Evolutionary conservation across 2,888 invertebrate genomes (phyloP), one percentile per base, ranked within the genome.

Genomic region (Nemoura dubitans): DNA sequence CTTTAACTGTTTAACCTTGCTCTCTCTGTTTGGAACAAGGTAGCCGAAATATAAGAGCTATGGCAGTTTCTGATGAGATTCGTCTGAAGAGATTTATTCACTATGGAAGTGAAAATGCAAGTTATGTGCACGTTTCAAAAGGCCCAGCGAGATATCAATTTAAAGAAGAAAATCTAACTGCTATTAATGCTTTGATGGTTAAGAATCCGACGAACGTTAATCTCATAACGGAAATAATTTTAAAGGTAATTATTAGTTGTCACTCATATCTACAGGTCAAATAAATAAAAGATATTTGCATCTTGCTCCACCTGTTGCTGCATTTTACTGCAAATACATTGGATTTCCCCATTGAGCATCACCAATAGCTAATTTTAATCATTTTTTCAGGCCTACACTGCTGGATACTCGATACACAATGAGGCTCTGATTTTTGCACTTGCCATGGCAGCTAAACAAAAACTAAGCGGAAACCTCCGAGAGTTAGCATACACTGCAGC

Each of bases 381-480:
- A 27, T 78, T 81, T 87, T 88, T 90, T 90, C 89, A 94, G 93
- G 92, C 92, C 85, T 92, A 92, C 88, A 91, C 92, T 89, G 92
- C 92, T 89, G 92, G 92, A 3, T 92, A 92, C 90, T 92, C 92
- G 88, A 93, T 93, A 25, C 91, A 93, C 88, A 93, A 92, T 88
- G 94, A 94, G 87, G 93, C 94, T 16, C 91, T 94, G n/a, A 92
- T 95, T 82, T 95, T 94, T 91, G 94, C 94, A 21, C 90, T 95
- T 83, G 94, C 94, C 0, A 92, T 95, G 89, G 95, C 95, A 89
- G 92, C 94, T 0, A 88, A 90, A 43, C 91, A 93, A 88, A 90
- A 90, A 10, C 89, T 89, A 89, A 90, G 90, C 90, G 88, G 91
- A 83, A 89, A 89, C 78, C 91, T 94, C 0, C 94, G 94, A 89